Evolutionary conservation across 2,113 vertebrate species (phyloP), one percentile per base, ranked within the genome.

Genomic region (Mesembrinibis cayennensis): DNA sequence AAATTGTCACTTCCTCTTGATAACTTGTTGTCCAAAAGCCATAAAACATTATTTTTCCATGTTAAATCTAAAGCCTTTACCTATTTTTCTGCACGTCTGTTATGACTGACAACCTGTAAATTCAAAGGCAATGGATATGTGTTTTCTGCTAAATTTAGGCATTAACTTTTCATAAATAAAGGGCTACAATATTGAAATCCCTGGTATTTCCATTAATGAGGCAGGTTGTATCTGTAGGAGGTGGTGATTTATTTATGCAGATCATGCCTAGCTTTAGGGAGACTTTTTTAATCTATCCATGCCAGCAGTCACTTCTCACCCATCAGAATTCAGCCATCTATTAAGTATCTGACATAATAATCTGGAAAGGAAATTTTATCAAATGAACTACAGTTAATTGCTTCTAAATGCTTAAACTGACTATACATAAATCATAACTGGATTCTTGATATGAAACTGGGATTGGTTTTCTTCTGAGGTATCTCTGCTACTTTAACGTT

Each of bases 321-420:
- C 82, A 87, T 78, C 38, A 70, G 40, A 94, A 92, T 67, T 73
- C 38, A 58, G 29, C 66, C 4, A 4, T 85, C 38, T 93, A 72
- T 87, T 92, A 96, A 72, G 25, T 18, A 50, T 79, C 20, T 89
- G 89, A 84, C 66, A 66, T 87, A 83, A 90, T 87, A 87, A 91
- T 87, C 74, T 87, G 49, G 38, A 89, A 95, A 87, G 32, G n/a
- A 58, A 90, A 80, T 93, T 94, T 94, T 94, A 65, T 72, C 61
- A 84, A 93, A 91, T 85, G 56, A 92, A 79, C 36, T 58, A 22
- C 22, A 62, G 36, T 62, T 95, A 89, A 87, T 66, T 94, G 77
- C 53, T 87, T 95, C 62, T 87, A 87, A 90, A 77, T 88, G 74
- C 74, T 73, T 82, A 42, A 84, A 85, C 12, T 85, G 52, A 52